A percentile compares a stretch with the other conserved stretches of the same genome.
Evolutionary conservation across 2,888 invertebrate genomes (phyloP).

Genomic region (Hesperia comma): DNA sequence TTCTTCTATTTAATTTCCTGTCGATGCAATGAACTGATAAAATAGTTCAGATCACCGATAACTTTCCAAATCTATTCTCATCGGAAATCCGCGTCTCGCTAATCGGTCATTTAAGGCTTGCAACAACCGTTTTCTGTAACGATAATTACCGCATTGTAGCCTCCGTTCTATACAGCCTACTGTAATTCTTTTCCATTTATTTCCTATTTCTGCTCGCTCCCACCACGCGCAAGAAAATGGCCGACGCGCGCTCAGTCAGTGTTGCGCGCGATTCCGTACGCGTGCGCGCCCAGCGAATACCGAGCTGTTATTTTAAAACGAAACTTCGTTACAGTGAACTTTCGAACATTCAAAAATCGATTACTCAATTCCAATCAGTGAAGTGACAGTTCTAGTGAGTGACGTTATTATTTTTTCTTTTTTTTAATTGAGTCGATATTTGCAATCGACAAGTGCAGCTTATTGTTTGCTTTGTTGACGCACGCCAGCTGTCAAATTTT

Average conservation of each 20-base stretch:
- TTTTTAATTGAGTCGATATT: constrained; percentile 21
- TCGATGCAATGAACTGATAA: constrained; percentile 9
- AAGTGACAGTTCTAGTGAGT: constrained; percentile 53
- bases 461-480: constrained; percentile 67
- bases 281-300: constrained; percentile 62
- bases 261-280: constrained; percentile 68
- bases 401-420: constrained; percentile 35
- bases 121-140: constrained; percentile 32
- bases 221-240: constrained; percentile 74
- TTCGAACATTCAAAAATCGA: constrained; percentile 48
- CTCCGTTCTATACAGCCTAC: constrained; percentile 50
- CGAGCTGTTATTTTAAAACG: constrained; percentile 46
- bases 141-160: constrained; percentile 37
- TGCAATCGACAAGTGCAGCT: constrained; percentile 48
- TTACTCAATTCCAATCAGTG: constrained; percentile 50
- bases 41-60: constrained; percentile 12
- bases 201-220: constrained; percentile 69
- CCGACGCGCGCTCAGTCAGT: constrained; percentile 63
- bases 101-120: constrained; percentile 32
- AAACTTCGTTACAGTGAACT: constrained; percentile 45
- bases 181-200: constrained; percentile 63
- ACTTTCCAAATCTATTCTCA: constrained; percentile 20
- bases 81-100: constrained; percentile 17
- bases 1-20: neutral
- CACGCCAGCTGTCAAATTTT: constrained; percentile 74